These are phyloP conservation scores for Troides aeacus DNA, from an alignment of 2,888 invertebrate genomes.

Conservation along the genomic window DNA sequence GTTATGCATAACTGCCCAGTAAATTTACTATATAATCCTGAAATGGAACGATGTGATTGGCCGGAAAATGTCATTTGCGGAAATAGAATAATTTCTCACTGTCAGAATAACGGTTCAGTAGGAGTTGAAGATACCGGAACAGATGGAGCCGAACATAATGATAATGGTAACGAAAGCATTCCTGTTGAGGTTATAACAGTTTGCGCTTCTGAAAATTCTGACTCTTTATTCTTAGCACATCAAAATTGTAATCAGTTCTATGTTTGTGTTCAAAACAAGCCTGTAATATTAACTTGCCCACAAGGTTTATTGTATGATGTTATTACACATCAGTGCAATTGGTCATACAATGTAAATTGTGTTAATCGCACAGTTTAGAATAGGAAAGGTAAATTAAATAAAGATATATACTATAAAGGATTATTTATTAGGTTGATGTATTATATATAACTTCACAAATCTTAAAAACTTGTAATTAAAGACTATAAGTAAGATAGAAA, in stretches of 20 bases:
- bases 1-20: slow-evolving; percentile 36
- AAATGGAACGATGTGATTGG: slow-evolving; percentile 43
- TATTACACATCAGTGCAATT: slow-evolving; percentile 42
- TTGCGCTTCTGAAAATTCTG: slow-evolving; percentile 38
- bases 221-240: slow-evolving; percentile 48
- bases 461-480: too few species aligned
- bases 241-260: slow-evolving; percentile 50
- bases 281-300: slow-evolving; percentile 41
- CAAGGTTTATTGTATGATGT: slow-evolving; percentile 44
- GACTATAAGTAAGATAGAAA: too few species aligned
- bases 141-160: slow-evolving; percentile 9
- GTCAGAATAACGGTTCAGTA: slow-evolving; percentile 12
- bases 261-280: slow-evolving; percentile 42
- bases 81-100: slow-evolving; percentile 34
- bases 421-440: too few species aligned
- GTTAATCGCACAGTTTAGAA: slow-evolving; percentile 36
- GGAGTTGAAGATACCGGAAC: slow-evolving; percentile 17
- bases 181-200: slow-evolving; percentile 38
- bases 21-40: slow-evolving; percentile 40
- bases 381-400: not conserved
- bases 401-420: too few species aligned
- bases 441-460: too few species aligned
- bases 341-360: slow-evolving; percentile 48
- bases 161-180: slow-evolving; percentile 32
- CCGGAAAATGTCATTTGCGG: slow-evolving; percentile 43